phyloP scores from a whole-genome alignment of 2,888 invertebrate species.

The Crematogaster levior region DNA sequence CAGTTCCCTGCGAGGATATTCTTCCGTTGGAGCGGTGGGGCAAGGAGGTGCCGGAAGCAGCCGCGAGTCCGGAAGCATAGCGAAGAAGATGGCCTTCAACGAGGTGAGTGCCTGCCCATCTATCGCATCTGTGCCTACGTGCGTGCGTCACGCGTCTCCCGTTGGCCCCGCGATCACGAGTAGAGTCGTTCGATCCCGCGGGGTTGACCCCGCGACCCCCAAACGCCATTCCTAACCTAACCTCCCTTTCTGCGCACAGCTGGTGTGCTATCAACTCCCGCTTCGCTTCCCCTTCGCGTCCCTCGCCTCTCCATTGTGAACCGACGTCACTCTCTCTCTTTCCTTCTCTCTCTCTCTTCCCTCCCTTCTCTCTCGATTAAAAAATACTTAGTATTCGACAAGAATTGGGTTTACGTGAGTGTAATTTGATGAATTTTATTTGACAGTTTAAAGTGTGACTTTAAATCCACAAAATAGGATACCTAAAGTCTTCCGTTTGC shows the following conservation, averaged over 20 bases:
- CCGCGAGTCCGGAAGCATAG: slow-evolving; percentile 83
- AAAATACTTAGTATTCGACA: neutral
- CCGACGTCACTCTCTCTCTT: slow-evolving; percentile 9
- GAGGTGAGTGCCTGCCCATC: slow-evolving; percentile 87
- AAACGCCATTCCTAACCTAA: slow-evolving; percentile 80
- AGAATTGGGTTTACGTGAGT: neutral
- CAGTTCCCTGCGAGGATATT: slow-evolving; percentile 68
- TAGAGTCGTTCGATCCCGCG: slow-evolving; percentile 69
- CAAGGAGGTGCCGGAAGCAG: slow-evolving; percentile 84
- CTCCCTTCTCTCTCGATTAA: neutral
- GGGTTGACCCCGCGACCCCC: slow-evolving; percentile 79
- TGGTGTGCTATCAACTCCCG: slow-evolving; percentile 81
- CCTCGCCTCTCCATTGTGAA: neutral
- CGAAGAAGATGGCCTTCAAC: slow-evolving; percentile 91
- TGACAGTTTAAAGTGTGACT: neutral
- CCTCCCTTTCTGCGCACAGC: slow-evolving; percentile 80
- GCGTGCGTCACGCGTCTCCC: slow-evolving; percentile 24
- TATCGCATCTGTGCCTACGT: neutral
- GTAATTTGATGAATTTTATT: slow-evolving; percentile 4
- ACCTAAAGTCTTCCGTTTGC: neutral
- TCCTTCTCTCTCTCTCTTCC: slow-evolving; percentile 10
- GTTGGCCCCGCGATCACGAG: slow-evolving; percentile 41
- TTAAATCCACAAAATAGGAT: neutral
- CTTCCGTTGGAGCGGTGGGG: slow-evolving; percentile 79
- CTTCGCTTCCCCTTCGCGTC: slow-evolving; percentile 45